Conservation (phyloP, 1,140 invertebrate genomes). For the Scaptomyza pallida region DNA sequence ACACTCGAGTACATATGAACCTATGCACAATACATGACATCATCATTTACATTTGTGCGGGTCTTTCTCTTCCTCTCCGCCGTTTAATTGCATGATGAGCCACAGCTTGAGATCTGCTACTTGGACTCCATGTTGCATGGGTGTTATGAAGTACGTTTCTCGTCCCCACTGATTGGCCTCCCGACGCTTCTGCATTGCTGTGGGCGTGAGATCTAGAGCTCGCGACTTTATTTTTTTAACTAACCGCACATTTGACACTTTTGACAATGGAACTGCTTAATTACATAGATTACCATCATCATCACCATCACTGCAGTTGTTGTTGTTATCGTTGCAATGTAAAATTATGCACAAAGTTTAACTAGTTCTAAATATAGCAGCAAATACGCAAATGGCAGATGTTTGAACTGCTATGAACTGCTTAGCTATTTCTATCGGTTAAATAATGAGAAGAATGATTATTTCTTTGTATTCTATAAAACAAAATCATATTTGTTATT, state of each 20-base stretch:
- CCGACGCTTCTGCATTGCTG: conserved; percentile 16
- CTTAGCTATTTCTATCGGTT: no score
- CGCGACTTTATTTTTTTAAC: conserved; percentile 50
- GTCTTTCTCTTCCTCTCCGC: conserved; percentile 24
- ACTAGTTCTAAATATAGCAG: conserved; percentile 60
- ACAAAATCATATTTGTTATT: no score
- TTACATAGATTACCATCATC: conserved; percentile 58
- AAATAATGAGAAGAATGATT: no score
- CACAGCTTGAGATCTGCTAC: conserved; percentile 48
- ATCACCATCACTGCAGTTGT: conserved; percentile 10
- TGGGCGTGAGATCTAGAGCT: conserved; percentile 52
- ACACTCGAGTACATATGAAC: conserved; percentile 5
- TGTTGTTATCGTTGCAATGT: conserved; percentile 8
- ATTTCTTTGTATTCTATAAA: no score
- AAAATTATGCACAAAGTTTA: conserved; percentile 33
- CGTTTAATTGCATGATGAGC: conserved; percentile 71
- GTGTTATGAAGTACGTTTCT: conserved; percentile 4
- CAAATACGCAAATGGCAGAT: conserved; percentile 30
- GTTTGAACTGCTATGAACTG: conserved; percentile 20
- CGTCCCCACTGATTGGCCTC: conserved; percentile 36
- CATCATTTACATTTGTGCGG: conserved; percentile 69
- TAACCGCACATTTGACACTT: conserved; percentile 74
- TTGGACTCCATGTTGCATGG: conserved; percentile 13
- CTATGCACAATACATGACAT: conserved; percentile 61
- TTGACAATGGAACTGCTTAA: conserved; percentile 70